These are phyloP conservation scores for Drosophila tani DNA, from an alignment of 1,140 invertebrate species.

Conservation along the genomic window DNA sequence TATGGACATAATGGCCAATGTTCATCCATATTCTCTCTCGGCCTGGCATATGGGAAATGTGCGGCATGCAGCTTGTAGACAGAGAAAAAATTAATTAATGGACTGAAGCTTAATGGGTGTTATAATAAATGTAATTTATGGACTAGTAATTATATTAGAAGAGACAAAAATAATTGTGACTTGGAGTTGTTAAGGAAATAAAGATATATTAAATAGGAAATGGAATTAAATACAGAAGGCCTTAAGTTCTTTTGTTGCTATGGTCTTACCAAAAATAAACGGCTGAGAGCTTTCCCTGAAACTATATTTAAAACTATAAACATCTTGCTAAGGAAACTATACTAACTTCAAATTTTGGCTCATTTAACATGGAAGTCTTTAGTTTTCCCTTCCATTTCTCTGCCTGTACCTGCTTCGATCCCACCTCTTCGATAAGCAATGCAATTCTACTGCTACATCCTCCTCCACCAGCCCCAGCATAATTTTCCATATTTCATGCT, in stretches of 20 bases:
- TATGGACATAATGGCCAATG: constrained; percentile 56
- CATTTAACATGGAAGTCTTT: too few species aligned
- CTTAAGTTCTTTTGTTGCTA: neutral
- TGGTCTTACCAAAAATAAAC: neutral
- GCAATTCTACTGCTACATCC: constrained; percentile 35
- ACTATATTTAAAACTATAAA: too few species aligned
- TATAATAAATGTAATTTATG: constrained; percentile 1
- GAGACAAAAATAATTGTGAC: neutral
- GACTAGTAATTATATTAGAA: neutral
- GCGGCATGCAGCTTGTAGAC: constrained; percentile 24
- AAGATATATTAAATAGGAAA: neutral
- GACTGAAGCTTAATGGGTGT: neutral
- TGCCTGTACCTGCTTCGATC: constrained; percentile 7
- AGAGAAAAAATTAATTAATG: constrained; percentile 5
- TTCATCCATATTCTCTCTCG: constrained; percentile 15
- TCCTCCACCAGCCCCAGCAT: constrained; percentile 40
- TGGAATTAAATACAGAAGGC: neutral
- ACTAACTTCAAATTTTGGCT: too few species aligned
- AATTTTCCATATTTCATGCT: constrained; percentile 74
- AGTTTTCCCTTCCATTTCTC: neutral
- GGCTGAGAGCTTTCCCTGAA: too few species aligned
- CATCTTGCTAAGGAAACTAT: too few species aligned
- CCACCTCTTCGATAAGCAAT: constrained; percentile 48
- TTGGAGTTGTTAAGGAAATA: neutral
- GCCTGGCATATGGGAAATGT: constrained; percentile 37